Evolutionary conservation across 1,140 invertebrate genomes (phyloP).

Genomic region (Ectropis grisescens): DNA sequence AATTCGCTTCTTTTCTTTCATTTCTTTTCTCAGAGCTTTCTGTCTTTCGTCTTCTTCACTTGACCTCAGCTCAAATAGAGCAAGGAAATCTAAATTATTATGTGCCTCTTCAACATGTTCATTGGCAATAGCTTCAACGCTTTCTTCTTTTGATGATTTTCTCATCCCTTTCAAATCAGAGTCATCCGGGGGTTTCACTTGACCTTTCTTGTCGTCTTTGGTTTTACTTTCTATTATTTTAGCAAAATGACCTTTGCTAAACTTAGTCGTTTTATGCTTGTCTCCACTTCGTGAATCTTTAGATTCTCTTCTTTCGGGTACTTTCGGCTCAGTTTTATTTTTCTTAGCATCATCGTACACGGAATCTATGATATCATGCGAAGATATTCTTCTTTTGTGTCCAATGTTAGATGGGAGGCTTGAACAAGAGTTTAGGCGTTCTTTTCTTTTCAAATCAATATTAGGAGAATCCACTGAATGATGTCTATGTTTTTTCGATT

Average conservation of each 20-base stretch:
- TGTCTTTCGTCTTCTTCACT: slow-evolving; percentile 72
- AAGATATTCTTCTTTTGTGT: slow-evolving; percentile 81
- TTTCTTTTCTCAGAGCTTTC: slow-evolving; percentile 68
- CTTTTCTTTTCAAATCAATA: slow-evolving; percentile 66
- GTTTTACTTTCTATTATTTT: slow-evolving; percentile 71
- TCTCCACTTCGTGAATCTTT: slow-evolving; percentile 74
- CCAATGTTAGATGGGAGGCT: slow-evolving; percentile 76
- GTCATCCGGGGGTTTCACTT: slow-evolving; percentile 59
- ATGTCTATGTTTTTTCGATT: slow-evolving; percentile 59
- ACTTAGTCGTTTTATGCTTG: slow-evolving; percentile 66
- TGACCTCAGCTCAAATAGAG: slow-evolving; percentile 72
- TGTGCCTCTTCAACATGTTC: slow-evolving; percentile 31
- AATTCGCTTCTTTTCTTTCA: slow-evolving; percentile 69
- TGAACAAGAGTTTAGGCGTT: slow-evolving; percentile 70
- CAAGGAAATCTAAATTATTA: slow-evolving; percentile 76
- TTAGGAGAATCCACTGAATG: slow-evolving; percentile 65
- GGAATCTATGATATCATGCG: slow-evolving; percentile 78
- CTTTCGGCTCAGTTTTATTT: slow-evolving; percentile 74
- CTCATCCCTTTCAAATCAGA: slow-evolving; percentile 26
- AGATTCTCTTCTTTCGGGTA: slow-evolving; percentile 76
- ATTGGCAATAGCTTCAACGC: slow-evolving; percentile 27
- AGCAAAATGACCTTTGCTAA: slow-evolving; percentile 62
- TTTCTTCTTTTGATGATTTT: slow-evolving; percentile 25
- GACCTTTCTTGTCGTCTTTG: slow-evolving; percentile 70
- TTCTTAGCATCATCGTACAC: slow-evolving; percentile 79